Conservation (phyloP, 2,888 invertebrate species). For the Thymelicus sylvestris region DNA sequence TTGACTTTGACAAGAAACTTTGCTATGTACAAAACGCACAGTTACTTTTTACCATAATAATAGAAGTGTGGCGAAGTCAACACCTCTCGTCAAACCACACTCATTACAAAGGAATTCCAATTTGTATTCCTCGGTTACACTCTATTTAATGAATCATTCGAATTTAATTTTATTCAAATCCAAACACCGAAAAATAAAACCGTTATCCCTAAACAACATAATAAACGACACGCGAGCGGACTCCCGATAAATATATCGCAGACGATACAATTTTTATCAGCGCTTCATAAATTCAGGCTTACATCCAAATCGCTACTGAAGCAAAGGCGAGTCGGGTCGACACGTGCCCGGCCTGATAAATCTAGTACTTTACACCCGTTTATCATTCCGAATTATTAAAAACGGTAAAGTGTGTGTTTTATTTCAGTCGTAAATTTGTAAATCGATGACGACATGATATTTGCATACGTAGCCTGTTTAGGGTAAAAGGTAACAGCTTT, state of each 20-base stretch:
- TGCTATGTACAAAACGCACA: no score
- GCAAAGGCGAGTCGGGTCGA: constrained; percentile 52
- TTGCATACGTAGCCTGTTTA: background rate
- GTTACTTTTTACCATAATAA: no score
- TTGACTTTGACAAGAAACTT: no score
- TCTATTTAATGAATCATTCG: no score
- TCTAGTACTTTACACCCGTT: constrained; percentile 53
- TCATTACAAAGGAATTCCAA: no score
- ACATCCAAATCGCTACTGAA: constrained; percentile 68
- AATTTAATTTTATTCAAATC: background rate
- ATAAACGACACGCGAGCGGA: constrained; percentile 34
- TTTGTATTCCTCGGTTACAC: no score
- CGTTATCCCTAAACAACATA: constrained; percentile 19
- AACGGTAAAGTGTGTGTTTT: constrained; percentile 42
- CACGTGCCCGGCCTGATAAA: constrained; percentile 66
- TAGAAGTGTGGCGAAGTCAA: no score
- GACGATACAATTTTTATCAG: constrained; percentile 77
- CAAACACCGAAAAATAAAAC: constrained; percentile 16
- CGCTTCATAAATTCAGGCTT: constrained; percentile 75
- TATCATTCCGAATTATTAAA: constrained; percentile 52
- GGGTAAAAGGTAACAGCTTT: background rate
- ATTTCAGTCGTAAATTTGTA: constrained; percentile 25
- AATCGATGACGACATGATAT: constrained; percentile 14
- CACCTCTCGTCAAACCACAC: no score
- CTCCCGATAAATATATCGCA: constrained; percentile 61